Evolutionary conservation across 2,888 invertebrate species (phyloP).

Genomic region (Trimorus sp.): DNA sequence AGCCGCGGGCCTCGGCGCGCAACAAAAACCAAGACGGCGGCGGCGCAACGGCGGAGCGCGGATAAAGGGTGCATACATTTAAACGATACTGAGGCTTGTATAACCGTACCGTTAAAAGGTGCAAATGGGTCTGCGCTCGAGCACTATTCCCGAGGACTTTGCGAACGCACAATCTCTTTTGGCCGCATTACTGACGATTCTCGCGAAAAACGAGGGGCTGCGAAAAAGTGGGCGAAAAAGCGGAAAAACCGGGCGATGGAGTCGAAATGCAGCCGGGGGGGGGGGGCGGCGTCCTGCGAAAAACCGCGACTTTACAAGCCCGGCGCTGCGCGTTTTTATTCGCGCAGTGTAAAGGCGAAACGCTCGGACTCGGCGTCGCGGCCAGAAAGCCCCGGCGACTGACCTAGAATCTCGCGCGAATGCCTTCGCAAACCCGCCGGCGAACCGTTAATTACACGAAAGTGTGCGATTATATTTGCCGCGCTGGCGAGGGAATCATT

Average conservation of each 20-base stretch:
- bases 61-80: conserved; percentile 64
- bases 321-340: conserved; percentile 61
- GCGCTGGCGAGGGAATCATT: conserved; percentile 42
- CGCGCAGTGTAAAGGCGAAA: conserved; percentile 55
- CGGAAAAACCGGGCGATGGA: conserved; percentile 54
- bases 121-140: conserved; percentile 61
- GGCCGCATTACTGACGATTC: conserved; percentile 56
- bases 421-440: conserved; percentile 57
- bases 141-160: conserved; percentile 62
- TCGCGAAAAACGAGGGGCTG: conserved; percentile 21
- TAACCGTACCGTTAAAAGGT: conserved; percentile 64
- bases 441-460: conserved; percentile 59
- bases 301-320: conserved; percentile 53
- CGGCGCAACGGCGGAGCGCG: conserved; percentile 45
- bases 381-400: conserved; percentile 63
- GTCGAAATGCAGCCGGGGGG: not conserved
- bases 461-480: conserved; percentile 54
- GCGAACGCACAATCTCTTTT: conserved; percentile 65
- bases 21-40: conserved; percentile 59
- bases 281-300: conserved; percentile 31
- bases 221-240: conserved; percentile 25
- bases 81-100: conserved; percentile 60
- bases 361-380: conserved; percentile 45
- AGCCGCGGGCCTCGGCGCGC: conserved; percentile 7
- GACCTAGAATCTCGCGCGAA: conserved; percentile 65